Evolutionary conservation across 2,113 vertebrate genomes (phyloP).

Genomic region (Chaetura pelagica): DNA sequence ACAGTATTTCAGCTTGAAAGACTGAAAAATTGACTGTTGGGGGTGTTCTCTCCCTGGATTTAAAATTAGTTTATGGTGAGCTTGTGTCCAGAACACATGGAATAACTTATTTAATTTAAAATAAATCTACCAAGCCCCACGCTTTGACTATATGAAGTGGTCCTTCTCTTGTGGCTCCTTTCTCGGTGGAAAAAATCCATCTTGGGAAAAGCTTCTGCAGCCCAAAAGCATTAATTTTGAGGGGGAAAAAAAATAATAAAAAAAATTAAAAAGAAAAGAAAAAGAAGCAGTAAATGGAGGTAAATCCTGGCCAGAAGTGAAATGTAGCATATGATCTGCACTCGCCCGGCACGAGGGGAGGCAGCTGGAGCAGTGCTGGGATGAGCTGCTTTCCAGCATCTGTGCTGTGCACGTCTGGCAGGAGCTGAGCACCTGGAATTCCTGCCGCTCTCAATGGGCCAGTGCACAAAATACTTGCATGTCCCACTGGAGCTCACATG

Average conservation of each 20-base stretch:
- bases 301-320: conserved; percentile 34
- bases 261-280: background rate
- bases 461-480: background rate
- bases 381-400: conserved; percentile 34
- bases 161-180: conserved; percentile 35
- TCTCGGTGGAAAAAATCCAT: conserved; percentile 57
- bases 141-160: conserved; percentile 56
- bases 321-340: conserved; percentile 48
- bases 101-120: conserved; percentile 68
- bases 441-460: conserved; percentile 31
- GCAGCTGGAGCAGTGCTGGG: background rate
- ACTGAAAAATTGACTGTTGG: conserved; percentile 20
- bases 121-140: conserved; percentile 61
- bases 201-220: conserved; percentile 41
- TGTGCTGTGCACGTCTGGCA: background rate
- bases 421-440: conserved; percentile 52
- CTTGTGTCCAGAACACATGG: conserved; percentile 57
- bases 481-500: conserved; percentile 11
- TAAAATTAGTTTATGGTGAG: conserved; percentile 52
- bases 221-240: conserved; percentile 21
- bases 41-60: conserved; percentile 54
- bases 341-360: background rate
- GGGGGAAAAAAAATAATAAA: background rate
- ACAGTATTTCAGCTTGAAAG: conserved; percentile 24
- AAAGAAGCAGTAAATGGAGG: conserved; percentile 37